Percentiles rank a stretch among this genome's conserved stretches.
phyloP scores from a whole-genome alignment of 2,888 invertebrate genomes.

The Cephonodes hylas region DNA sequence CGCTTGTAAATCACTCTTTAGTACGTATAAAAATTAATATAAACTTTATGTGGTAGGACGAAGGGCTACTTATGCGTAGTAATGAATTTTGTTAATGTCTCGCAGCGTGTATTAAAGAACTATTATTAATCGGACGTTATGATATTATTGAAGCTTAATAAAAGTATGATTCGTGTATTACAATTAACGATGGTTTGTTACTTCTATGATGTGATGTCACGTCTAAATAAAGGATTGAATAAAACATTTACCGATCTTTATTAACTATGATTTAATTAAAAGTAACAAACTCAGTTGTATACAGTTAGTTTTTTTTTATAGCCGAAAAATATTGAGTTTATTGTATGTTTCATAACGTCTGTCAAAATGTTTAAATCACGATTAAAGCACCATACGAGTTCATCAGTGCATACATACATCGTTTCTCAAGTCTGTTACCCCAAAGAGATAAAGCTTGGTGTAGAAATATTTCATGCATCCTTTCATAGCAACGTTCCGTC shows the following conservation, averaged over 20 bases:
- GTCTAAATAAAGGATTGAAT: not conserved
- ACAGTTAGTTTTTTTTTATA: too few species aligned
- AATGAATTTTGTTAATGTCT: not conserved
- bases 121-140: constrained; percentile 56
- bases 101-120: constrained; percentile 23
- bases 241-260: not conserved
- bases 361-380: too few species aligned
- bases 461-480: too few species aligned
- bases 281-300: too few species aligned
- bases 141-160: constrained; percentile 50
- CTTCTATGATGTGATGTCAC: not conserved
- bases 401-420: too few species aligned
- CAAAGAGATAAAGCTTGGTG: too few species aligned
- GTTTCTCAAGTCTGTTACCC: too few species aligned
- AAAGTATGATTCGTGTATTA: constrained; percentile 29
- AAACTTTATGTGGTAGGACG: constrained; percentile 22
- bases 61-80: constrained; percentile 16
- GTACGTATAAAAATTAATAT: constrained; percentile 29
- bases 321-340: too few species aligned
- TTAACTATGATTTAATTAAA: not conserved
- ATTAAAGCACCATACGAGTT: too few species aligned
- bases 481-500: too few species aligned
- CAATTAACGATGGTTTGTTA: constrained; percentile 18
- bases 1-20: constrained; percentile 33
- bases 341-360: too few species aligned